Percentiles rank a stretch among this genome's conserved stretches.
phyloP scores from a whole-genome alignment of 1,140 invertebrate genomes.

The Apis mellifera region Amel_HAv3.1 CM009935.2:13384001-13384500 shows the following conservation, averaged over 20 bases:
- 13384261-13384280: slow-evolving; percentile 13
- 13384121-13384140: too few relatives aligned
- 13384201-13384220: slow-evolving; percentile 43
- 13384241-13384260: slow-evolving; percentile 12
- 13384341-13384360: background rate
- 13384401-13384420: background rate
- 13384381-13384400: background rate
- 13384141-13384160: slow-evolving; percentile 2
- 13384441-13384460: too few relatives aligned
- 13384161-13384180: slow-evolving; percentile 1
- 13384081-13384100: slow-evolving; percentile 13
- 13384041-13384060: background rate
- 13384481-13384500: background rate
- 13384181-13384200: background rate
- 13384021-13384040: background rate
- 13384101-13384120: background rate
- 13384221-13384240: background rate
- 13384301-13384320: background rate
- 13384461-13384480: background rate
- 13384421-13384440: background rate
- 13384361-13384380: background rate
- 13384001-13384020: background rate
- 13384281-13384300: slow-evolving; percentile 19
- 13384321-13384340: background rate
- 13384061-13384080: too few relatives aligned